Percentiles rank a stretch among this genome's conserved stretches.
Conservation (phyloP, 1,140 invertebrate species). For the Leptonema lineaticorne region DNA sequence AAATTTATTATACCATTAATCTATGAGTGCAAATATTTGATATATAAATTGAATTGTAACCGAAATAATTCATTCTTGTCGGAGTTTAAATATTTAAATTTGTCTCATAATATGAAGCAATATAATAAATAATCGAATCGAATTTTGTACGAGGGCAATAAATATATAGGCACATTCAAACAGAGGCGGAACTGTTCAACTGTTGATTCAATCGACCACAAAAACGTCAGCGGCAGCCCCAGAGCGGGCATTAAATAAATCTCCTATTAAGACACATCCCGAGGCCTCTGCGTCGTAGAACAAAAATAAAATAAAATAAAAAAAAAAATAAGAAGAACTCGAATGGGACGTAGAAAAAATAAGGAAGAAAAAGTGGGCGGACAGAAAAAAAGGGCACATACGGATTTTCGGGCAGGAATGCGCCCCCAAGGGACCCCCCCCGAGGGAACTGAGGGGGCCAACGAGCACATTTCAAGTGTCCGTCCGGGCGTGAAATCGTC, state of each 20-base stretch:
- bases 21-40: too few species aligned
- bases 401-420: neutral
- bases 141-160: too few species aligned
- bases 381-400: constrained; percentile 25
- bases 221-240: constrained; percentile 30
- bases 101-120: too few species aligned
- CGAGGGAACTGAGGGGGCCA: neutral
- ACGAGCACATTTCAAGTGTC: constrained; percentile 23
- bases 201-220: constrained; percentile 38
- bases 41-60: too few species aligned
- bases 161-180: too few species aligned
- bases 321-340: too few species aligned
- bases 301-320: too few species aligned
- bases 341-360: constrained; percentile 30
- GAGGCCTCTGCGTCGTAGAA: constrained; percentile 1
- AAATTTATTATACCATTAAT: too few species aligned
- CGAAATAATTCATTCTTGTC: too few species aligned
- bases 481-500: constrained; percentile 39
- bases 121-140: too few species aligned
- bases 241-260: constrained; percentile 37
- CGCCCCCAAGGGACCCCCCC: constrained; percentile 10
- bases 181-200: constrained; percentile 35
- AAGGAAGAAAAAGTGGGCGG: constrained; percentile 32
- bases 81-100: too few species aligned
- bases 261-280: constrained; percentile 35